Evolutionary conservation across 2,888 invertebrate genomes (phyloP), one percentile per base, ranked within the genome.

Genomic region (Ennomos fuscantarius): DNA sequence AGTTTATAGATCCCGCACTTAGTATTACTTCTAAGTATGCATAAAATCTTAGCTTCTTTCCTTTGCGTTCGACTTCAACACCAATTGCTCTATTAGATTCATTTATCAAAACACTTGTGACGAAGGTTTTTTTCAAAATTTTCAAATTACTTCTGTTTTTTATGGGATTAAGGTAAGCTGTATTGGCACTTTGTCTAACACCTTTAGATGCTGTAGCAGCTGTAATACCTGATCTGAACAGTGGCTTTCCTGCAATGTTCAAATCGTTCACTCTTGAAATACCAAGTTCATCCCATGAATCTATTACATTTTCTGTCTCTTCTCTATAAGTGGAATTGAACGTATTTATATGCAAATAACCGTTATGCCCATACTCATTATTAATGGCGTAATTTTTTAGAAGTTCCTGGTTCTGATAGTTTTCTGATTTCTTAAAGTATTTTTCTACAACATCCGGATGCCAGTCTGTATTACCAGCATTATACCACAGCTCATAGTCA

Each of bases 381-480:
- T 59, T 68, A 2, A 83, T 60, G 0, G 48, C 11, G 6, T 61
- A 60, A 65, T 81, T 66, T 36, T 69, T 64, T 10, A 77, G 54
- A 9, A 77, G 57, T 1, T 70, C 11, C 58, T 63, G 13, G 37
- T 81, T 72, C 63, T 87, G 82, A 10, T 84, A 69, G 60, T 86
- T 90, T 79, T 94, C 92, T 0, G 88, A 85, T 68, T 93, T 94
- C 24, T 84, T 87, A 11, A 86, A 93, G 63, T 93, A 94, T 6
- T 84, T 68, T 0, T 79, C 62, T 1, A 93, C 90, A n/a, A 92
- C 84, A 36, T 91, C 71, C 65, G 93, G 93, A 44, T 68, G 63
- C 94, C 95, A 95, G 8, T 93, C 93, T 0, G 68, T 42, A 54
- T 94, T 94, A 1, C 94, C 94, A 10, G 78, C 73, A 0, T 81